phyloP scores from a whole-genome alignment of 92 coral and sea anemone genomes.

The Bergia sp. region DNA sequence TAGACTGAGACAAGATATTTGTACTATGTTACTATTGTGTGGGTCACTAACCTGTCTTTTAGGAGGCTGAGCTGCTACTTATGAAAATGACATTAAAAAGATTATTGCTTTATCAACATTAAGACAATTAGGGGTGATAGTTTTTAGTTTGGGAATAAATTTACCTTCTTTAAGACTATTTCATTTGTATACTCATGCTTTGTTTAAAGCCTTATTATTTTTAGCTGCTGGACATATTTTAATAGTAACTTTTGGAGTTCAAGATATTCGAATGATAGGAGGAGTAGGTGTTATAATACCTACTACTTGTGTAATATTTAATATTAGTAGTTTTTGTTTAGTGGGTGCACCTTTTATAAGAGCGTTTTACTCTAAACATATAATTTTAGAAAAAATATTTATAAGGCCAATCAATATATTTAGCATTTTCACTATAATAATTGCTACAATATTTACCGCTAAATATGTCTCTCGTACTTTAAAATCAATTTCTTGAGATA shows the following conservation, averaged over 20 bases:
- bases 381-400: background rate
- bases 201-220: slow-evolving; percentile 17
- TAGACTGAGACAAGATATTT: background rate
- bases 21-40: background rate
- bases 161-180: slow-evolving; percentile 3
- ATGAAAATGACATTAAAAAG: slow-evolving; percentile 23
- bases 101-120: slow-evolving; percentile 32
- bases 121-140: slow-evolving; percentile 29
- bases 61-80: slow-evolving; percentile 16
- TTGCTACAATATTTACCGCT: background rate
- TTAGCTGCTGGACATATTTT: slow-evolving; percentile 1
- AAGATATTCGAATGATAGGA: slow-evolving; percentile 4
- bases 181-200: slow-evolving; percentile 24
- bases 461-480: background rate
- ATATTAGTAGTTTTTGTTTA: background rate
- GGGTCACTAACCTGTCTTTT: slow-evolving; percentile 6
- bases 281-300: background rate
- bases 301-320: background rate
- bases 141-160: background rate
- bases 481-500: background rate
- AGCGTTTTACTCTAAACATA: background rate
- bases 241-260: background rate
- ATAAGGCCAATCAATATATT: background rate
- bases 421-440: background rate
- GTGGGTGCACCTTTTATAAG: background rate